phyloP scores from a whole-genome alignment of 2,113 vertebrate species.

The Naja naja region DNA sequence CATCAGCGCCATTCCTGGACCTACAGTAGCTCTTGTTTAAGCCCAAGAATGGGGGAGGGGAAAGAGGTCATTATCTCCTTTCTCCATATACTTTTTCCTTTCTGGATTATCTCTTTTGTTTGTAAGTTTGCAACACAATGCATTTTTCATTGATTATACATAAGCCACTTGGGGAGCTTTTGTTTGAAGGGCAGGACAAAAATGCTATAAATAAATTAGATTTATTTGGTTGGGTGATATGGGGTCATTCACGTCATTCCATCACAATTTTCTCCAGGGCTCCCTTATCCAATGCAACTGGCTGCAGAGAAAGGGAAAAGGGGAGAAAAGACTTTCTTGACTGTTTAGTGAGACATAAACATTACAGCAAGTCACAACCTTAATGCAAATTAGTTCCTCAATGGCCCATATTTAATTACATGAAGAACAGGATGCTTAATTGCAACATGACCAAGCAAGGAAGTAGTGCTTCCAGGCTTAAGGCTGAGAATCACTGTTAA shows the following conservation, averaged over 20 bases:
- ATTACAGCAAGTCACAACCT: neutral
- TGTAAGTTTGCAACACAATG: neutral
- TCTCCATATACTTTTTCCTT: neutral
- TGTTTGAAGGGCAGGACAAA: neutral
- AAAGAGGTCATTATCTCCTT: neutral
- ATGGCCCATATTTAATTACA: neutral
- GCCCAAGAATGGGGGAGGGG: neutral
- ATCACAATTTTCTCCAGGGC: neutral
- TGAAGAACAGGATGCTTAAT: neutral
- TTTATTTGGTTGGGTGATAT: neutral
- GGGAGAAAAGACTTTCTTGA: neutral
- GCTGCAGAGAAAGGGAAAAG: neutral
- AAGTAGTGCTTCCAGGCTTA: neutral
- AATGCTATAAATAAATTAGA: neutral
- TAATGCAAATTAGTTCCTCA: neutral
- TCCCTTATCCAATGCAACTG: neutral
- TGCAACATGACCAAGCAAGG: neutral
- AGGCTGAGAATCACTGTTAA: neutral
- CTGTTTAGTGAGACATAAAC: neutral
- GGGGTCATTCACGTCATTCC: neutral
- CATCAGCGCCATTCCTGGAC: neutral
- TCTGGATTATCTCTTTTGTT: neutral
- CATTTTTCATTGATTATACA: neutral
- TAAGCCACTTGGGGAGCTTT: neutral
- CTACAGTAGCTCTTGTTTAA: neutral